A percentile compares a stretch with the other conserved stretches of the same genome.
Conservation (phyloP, 2,797 vertebrate species). For the Synaphobranchus kaupii region DNA sequence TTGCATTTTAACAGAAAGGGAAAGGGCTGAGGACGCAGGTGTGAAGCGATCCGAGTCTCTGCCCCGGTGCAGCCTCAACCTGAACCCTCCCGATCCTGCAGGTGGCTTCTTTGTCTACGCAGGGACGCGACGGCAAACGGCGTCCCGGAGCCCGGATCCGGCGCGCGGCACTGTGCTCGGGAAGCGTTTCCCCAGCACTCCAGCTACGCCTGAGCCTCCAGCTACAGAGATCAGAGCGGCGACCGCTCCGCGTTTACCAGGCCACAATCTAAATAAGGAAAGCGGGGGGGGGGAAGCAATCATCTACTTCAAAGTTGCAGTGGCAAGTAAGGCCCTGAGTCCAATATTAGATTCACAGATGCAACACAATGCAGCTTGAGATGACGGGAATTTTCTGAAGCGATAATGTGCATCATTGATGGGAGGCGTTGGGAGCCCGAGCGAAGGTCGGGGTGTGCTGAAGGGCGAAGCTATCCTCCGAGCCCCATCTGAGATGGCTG, state of each 20-base stretch:
- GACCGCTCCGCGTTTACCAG: not conserved
- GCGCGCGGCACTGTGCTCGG: not conserved
- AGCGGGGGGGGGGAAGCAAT: not conserved
- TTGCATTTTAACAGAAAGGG: not conserved
- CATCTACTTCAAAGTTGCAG: constrained; percentile 1
- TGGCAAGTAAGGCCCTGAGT: not conserved
- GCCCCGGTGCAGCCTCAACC: not conserved
- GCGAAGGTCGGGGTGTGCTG: not conserved
- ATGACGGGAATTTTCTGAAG: constrained; percentile 7
- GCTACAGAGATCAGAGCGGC: not conserved
- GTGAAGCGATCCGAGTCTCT: too few relatives aligned
- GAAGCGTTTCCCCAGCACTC: not conserved
- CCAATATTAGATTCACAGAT: not conserved
- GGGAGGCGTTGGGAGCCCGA: not conserved
- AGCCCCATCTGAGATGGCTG: constrained; percentile 26
- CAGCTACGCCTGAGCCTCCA: not conserved
- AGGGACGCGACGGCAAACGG: not conserved
- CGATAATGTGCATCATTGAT: not conserved
- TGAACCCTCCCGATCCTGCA: not conserved
- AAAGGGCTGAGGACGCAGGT: not conserved
- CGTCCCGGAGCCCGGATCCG: not conserved
- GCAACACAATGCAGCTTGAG: not conserved
- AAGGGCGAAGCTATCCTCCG: not conserved
- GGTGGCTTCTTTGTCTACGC: not conserved
- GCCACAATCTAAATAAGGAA: not conserved